Evolutionary conservation across 1,140 invertebrate genomes (phyloP), one percentile per base, ranked within the genome.

Genomic region (Drosophila grimshawi): DNA sequence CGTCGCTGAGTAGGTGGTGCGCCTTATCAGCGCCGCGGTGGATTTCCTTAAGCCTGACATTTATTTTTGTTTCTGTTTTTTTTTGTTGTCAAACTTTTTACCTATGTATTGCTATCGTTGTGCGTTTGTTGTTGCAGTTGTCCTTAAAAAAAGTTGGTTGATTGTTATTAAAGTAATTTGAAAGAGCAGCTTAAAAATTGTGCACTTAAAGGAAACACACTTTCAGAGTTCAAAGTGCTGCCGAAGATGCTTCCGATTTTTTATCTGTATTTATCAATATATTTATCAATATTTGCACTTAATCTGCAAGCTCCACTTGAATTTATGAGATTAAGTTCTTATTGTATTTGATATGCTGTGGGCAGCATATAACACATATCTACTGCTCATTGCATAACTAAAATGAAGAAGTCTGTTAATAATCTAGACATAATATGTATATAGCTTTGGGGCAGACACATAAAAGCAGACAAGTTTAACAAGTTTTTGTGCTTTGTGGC

Each of bases 41-140:
- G 78, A 85, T 71, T 83, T 83, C 59, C 81, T 52, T 81, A 92
- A 72, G 55, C 78, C 56, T 51, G 91, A 91, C 91, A 92, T 92
- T 64, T 5, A 43, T 4, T 10, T n/a, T 43, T 46, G 35, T 45
- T 41, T 37, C 45, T n/a, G n/a, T n/a, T 41, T 59, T 10, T 7
- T 19, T 19, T 19, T 19, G 19, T 19, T 19, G 19, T 19, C 19
- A 19, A 19, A 19, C 19, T 19, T 19, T 19, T 19, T 19, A 1
- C 19, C 19, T 19, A 19, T 0, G 19, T 19, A 19, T 19, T 19
- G 19, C 19, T 19, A 19, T 19, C 29, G 52, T 53, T 37, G 32
- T 43, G n/a, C 11, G 27, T 7, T 61, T 41, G 35, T 32, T 52
- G 48, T 46, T 33, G 56, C n/a, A 10, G 4, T 3, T 3, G 41